phyloP scores from a whole-genome alignment of 2,113 vertebrate species.

The Eptesicus fuscus region DNA sequence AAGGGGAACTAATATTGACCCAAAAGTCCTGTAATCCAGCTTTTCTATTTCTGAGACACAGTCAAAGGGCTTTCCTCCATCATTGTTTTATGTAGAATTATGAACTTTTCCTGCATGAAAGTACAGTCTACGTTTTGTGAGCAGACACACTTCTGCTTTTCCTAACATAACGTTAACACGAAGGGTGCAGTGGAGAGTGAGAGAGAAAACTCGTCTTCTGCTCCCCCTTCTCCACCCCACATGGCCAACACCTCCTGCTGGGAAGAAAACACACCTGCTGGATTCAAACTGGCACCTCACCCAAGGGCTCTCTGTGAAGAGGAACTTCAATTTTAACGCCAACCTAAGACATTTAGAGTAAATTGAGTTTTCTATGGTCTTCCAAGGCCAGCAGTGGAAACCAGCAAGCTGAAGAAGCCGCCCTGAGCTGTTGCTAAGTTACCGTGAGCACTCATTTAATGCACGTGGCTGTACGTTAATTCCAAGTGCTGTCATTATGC shows the following conservation, averaged over 20 bases:
- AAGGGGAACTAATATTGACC: not conserved
- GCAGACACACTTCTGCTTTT: not conserved
- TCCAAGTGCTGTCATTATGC: conserved; percentile 76
- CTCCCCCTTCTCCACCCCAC: not conserved
- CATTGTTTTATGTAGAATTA: not conserved
- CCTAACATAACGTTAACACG: not conserved
- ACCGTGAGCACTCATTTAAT: conserved; percentile 70
- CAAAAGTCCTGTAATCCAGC: not conserved
- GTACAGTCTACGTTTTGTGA: not conserved
- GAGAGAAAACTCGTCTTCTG: not conserved
- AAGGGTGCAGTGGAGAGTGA: not conserved
- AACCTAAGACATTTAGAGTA: conserved; percentile 73
- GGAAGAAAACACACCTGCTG: conserved; percentile 6
- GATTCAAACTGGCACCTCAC: conserved; percentile 62
- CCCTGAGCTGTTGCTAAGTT: conserved; percentile 79
- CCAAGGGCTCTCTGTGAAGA: conserved; percentile 61
- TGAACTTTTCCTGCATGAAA: not conserved
- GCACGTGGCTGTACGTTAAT: conserved; percentile 76
- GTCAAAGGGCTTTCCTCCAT: not conserved
- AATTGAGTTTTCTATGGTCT: conserved; percentile 69
- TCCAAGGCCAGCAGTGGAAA: conserved; percentile 65
- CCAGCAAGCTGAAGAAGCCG: conserved; percentile 69
- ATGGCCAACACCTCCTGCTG: not conserved
- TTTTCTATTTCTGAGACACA: not conserved
- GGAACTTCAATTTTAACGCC: conserved; percentile 69